Base-by-base conservation (phyloP, 2,888 invertebrate species). In the Campaea margaritaria region DNA sequence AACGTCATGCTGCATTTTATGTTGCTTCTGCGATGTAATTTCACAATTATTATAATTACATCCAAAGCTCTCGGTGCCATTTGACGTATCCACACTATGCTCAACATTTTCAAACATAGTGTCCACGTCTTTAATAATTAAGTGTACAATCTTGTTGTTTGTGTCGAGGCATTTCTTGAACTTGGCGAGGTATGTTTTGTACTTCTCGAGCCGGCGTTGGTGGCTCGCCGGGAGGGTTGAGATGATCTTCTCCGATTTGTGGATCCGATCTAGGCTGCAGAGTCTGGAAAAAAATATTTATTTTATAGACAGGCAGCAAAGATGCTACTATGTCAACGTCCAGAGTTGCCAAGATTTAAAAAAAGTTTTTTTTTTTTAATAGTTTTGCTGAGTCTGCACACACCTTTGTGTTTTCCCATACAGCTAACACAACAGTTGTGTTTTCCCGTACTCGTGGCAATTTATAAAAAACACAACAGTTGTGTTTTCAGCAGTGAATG, bases 91-190 rank as follows among this genome's bases (percentile, higher is more conserved):
- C 9, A 79, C 69, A 14, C 84, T 82, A 41, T 86, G 89, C 42
- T 90, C 90, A 0, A 94, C 95, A 81, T 97, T 98, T 82, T 96
- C 97, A 83, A 98, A 97, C 91, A 98, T 96, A 36, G 94, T 94
- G 47, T 96, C 95, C n/a, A 96, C 96, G 82, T 97, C 95, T 79
- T 95, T 94, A 43, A 97, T 94, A 42, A 98, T 96, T 21, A 95
- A 85, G 61, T 96, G 95, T 4, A 95, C 94, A 15, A 95, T 93
- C 44, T 91, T 88, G 46, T 94, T 93, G 79, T 95, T 95, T 10
- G 96, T 95, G 67, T 96, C 96, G 42, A 99, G 95, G 78, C 97
- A 97, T 52, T 94, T 93, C 75, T 96, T 95, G 50, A 98, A 94
- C 57, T 94, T 93, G 21, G 94, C 91, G 43, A 99, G 88, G 81